phyloP scores from a whole-genome alignment of 64 coral and sea anemone species.

The Exaiptasia diaphana region DNA sequence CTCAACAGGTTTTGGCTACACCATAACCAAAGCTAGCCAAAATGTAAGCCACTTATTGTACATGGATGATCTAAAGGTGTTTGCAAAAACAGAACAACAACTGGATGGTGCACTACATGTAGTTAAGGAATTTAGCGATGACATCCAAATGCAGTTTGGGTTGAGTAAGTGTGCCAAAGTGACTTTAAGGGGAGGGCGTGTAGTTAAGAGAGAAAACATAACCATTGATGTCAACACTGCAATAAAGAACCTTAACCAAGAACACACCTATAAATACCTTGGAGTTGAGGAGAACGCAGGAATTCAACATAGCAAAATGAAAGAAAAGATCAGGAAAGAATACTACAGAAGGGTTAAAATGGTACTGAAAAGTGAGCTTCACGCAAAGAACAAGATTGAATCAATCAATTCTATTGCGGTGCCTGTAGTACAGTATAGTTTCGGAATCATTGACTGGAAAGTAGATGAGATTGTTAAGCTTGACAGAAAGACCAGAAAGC shows the following conservation, averaged over 20 bases:
- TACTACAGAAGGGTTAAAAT: slow-evolving; percentile 4
- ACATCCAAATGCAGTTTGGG: slow-evolving; percentile 7
- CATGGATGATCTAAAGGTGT: neutral
- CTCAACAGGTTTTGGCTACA: neutral
- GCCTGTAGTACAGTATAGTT: slow-evolving; percentile 11
- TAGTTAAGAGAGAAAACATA: neutral
- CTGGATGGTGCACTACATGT: neutral
- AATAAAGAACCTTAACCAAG: neutral
- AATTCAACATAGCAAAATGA: slow-evolving; percentile 36
- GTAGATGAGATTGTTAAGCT: neutral
- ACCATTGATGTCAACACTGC: neutral
- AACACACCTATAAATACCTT: slow-evolving; percentile 31
- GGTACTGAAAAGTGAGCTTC: slow-evolving; percentile 6
- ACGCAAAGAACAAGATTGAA: slow-evolving; percentile 27
- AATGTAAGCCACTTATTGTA: neutral
- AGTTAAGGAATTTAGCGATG: slow-evolving; percentile 6
- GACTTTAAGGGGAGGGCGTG: neutral
- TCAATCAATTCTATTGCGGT: slow-evolving; percentile 16
- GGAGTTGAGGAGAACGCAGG: slow-evolving; percentile 34
- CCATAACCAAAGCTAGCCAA: neutral
- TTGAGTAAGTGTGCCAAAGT: slow-evolving; percentile 3
- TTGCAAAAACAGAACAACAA: neutral
- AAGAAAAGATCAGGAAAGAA: slow-evolving; percentile 22
- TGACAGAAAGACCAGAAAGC: slow-evolving; percentile 3
- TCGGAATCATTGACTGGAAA: slow-evolving; percentile 15